Evolutionary conservation across 2,888 invertebrate species (phyloP), one percentile per base, ranked within the genome.

Genomic region (Drosophila mimica): DNA sequence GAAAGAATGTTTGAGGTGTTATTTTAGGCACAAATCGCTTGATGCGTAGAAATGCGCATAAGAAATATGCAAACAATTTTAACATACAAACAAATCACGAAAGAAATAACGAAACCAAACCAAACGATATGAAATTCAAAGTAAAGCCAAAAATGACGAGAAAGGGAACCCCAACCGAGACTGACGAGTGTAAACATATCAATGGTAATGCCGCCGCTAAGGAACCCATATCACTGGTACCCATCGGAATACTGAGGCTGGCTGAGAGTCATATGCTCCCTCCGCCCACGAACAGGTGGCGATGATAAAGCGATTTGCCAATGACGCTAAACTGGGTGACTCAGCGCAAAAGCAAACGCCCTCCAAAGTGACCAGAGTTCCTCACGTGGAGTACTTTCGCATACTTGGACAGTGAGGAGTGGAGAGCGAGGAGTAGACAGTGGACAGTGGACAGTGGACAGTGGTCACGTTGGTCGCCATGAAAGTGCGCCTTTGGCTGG

Each of bases 1-100:
- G 20, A 25, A 25, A 25, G 20, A 46, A 46, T 51, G 28, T 34
- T 36, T 13, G 33, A 48, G 36, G 54, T 65, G 68, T 70, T 83
- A 63, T 81, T 79, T 81, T 84, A 72, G 82, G 82, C 77, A 40
- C 57, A 80, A 75, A 72, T 76, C 72, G 76, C 51, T 40, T 70
- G 66, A 53, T 36, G 76, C 70, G 66, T 75, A 65, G 73, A 83
- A 84, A 79, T 75, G 73, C 73, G 84, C 76, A 79, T 79, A 74
- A 74, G 70, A 74, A 84, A 82, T 84, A 82, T 82, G 85, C 82
- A 84, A 88, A 87, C 81, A 78, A 69, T 76, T 79, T 68, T 54
- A 64, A 54, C 72, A 59, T 36, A 59, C 56, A 68, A 34, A 63
- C 48, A 70, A 66, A 61, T 15, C 52, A 51, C 60, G 48, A 17